A percentile compares a stretch with the other conserved stretches of the same genome.
These are phyloP conservation scores for Sebastes trivittatus DNA, from an alignment of 2,797 vertebrate species.

Conservation along the genomic window DNA sequence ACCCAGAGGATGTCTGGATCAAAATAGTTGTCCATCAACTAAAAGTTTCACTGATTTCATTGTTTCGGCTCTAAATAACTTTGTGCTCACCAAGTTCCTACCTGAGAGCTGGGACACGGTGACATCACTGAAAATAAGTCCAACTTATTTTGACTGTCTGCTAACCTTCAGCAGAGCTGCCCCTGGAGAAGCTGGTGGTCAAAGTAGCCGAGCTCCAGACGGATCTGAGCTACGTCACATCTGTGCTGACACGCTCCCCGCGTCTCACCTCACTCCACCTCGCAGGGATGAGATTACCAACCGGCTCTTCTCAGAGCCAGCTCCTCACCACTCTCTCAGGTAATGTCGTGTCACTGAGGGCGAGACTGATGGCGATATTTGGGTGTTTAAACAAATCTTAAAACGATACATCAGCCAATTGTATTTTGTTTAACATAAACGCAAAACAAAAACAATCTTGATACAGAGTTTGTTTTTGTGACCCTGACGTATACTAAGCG, in stretches of 20 bases:
- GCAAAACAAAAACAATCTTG: not conserved
- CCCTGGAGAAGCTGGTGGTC: conserved; percentile 86
- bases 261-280: conserved; percentile 85
- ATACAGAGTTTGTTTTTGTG: not conserved
- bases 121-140: too few species aligned
- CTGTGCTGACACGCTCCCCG: conserved; percentile 81
- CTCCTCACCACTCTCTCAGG: conserved; percentile 86
- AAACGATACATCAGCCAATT: not conserved
- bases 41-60: too few species aligned
- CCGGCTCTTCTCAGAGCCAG: conserved; percentile 61
- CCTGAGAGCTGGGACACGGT: too few species aligned
- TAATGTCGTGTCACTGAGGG: conserved; percentile 55
- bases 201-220: conserved; percentile 83
- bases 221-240: conserved; percentile 72
- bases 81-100: too few species aligned
- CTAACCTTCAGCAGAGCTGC: conserved; percentile 69
- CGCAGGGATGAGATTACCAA: conserved; percentile 77
- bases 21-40: too few species aligned
- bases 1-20: too few species aligned
- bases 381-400: not conserved
- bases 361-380: not conserved
- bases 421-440: not conserved
- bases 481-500: not conserved
- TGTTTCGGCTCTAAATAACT: too few species aligned
- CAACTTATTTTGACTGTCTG: not conserved